These are phyloP conservation scores for Chrysodeixis includens DNA, from an alignment of 2,888 invertebrate species.

Conservation along the genomic window DNA sequence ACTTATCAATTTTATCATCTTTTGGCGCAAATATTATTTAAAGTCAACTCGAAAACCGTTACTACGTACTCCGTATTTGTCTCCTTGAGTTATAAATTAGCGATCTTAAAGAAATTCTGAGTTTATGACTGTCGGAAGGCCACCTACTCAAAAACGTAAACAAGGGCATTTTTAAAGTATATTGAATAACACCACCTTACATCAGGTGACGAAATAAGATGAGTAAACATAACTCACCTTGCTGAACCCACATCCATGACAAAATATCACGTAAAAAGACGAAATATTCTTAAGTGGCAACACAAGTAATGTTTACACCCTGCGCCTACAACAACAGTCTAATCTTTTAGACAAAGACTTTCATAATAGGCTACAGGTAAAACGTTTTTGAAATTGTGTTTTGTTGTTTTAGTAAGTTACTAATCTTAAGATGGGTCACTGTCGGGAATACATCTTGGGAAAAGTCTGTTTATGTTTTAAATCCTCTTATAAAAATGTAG, in stretches of 20 bases:
- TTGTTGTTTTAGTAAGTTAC: not conserved
- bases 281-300: not conserved
- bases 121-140: not conserved
- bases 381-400: not conserved
- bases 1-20: too few species aligned
- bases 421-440: not conserved
- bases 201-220: not conserved
- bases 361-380: slow-evolving; percentile 2
- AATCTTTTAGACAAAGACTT: not conserved
- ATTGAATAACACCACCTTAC: not conserved
- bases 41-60: too few species aligned
- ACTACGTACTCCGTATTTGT: too few species aligned
- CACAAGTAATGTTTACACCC: not conserved
- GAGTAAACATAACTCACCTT: not conserved
- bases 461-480: not conserved
- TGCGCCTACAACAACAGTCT: not conserved
- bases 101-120: too few species aligned
- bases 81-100: too few species aligned
- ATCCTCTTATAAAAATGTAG: not conserved
- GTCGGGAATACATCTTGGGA: not conserved
- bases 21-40: too few species aligned
- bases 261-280: slow-evolving; percentile 1
- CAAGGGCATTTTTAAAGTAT: not conserved
- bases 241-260: not conserved
- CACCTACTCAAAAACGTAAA: not conserved